Conservation (phyloP, 2,888 invertebrate species). For the Ectobius pallidus region DNA sequence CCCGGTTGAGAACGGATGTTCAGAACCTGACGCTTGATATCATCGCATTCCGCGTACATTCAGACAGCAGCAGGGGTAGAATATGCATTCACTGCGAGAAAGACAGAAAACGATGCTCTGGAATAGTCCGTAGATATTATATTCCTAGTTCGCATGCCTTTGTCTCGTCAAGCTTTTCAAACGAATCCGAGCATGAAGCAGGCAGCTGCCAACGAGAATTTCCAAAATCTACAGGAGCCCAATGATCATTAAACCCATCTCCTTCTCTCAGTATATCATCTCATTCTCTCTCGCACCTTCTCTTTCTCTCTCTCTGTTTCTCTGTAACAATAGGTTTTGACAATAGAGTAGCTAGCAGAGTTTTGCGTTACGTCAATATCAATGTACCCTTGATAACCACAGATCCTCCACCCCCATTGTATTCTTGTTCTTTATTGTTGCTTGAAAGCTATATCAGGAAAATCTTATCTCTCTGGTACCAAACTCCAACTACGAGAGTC, state of each 20-base stretch:
- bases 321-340: slow-evolving; percentile 1
- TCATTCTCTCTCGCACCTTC: too few relatives aligned
- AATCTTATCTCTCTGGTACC: neutral
- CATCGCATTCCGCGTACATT: neutral
- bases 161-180: slow-evolving; percentile 1
- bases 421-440: neutral
- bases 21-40: neutral
- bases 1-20: neutral
- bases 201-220: neutral
- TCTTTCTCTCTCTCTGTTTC: neutral
- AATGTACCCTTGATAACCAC: neutral
- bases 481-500: neutral
- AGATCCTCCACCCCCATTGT: too few relatives aligned
- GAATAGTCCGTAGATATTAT: neutral
- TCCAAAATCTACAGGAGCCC: neutral
- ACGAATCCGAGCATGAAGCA: slow-evolving; percentile 5
- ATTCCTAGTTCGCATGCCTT: neutral
- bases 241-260: neutral
- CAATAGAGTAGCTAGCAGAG: neutral
- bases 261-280: too few relatives aligned
- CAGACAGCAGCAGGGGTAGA: neutral
- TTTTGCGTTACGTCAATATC: neutral
- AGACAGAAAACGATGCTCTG: neutral
- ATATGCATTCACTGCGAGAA: neutral
- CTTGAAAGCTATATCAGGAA: neutral